Evolutionary conservation across 2,113 vertebrate species (phyloP).

Genomic region (Serilophus lunatus): DNA sequence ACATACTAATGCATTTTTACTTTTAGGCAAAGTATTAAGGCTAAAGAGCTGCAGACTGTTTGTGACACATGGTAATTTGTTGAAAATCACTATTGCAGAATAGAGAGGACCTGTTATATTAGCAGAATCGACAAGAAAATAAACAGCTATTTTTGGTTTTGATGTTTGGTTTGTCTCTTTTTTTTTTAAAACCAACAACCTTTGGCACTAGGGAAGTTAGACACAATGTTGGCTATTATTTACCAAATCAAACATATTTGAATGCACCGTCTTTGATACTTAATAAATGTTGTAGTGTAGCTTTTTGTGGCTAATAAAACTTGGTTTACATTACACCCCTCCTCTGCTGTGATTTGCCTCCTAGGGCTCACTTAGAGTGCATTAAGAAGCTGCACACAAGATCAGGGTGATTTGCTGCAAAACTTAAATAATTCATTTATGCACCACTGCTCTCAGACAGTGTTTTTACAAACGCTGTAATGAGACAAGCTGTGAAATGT

Average conservation of each 20-base stretch:
- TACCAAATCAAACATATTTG: conserved; percentile 70
- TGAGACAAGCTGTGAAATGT: conserved; percentile 88
- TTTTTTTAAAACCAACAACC: background rate
- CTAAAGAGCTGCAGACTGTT: conserved; percentile 41
- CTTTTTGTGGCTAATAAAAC: conserved; percentile 81
- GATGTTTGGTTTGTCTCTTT: background rate
- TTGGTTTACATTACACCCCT: conserved; percentile 83
- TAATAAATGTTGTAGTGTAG: conserved; percentile 78
- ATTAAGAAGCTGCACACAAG: conserved; percentile 78
- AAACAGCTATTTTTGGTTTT: conserved; percentile 6
- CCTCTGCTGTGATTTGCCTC: conserved; percentile 80
- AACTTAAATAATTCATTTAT: conserved; percentile 92
- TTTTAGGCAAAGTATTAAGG: conserved; percentile 48
- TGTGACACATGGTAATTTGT: conserved; percentile 63
- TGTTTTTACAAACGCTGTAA: conserved; percentile 90
- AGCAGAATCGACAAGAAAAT: conserved; percentile 63
- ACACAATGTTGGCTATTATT: conserved; percentile 50
- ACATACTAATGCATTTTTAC: conserved; percentile 1
- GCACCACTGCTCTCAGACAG: conserved; percentile 82
- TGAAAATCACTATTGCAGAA: conserved; percentile 69
- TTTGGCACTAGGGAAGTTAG: conserved; percentile 36
- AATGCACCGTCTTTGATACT: conserved; percentile 76
- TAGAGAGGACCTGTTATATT: conserved; percentile 65
- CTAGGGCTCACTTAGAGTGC: conserved; percentile 81
- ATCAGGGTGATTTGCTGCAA: conserved; percentile 79